Evolutionary conservation across 92 coral and sea anemone genomes (phyloP).

Genomic region (Phenganax stokvisi): DNA sequence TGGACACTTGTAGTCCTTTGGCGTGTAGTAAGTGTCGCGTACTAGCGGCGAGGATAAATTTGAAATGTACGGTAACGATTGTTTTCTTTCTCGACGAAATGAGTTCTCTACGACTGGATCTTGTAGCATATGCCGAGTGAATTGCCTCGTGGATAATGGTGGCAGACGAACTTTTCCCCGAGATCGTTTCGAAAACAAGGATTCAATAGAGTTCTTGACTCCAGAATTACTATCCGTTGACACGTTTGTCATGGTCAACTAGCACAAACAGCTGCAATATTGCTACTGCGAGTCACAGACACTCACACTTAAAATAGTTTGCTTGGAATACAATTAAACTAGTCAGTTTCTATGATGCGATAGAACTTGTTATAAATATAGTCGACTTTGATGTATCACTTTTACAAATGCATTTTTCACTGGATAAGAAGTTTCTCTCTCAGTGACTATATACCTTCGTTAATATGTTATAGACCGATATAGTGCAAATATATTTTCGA

Average conservation of each 20-base stretch:
- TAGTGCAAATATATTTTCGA: neutral
- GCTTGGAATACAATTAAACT: neutral
- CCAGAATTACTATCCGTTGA: slow-evolving; percentile 10
- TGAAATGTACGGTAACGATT: neutral
- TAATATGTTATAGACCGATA: neutral
- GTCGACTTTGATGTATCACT: neutral
- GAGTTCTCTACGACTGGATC: neutral
- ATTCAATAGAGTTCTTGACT: slow-evolving; percentile 5
- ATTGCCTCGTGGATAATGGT: slow-evolving; percentile 4
- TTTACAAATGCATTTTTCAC: neutral
- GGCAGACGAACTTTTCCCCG: slow-evolving; percentile 31
- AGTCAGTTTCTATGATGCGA: neutral
- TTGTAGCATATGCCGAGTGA: slow-evolving; percentile 4
- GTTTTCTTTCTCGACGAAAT: neutral
- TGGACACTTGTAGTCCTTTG: slow-evolving; percentile 21
- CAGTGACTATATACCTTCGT: neutral
- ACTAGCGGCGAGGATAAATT: neutral
- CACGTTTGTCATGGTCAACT: slow-evolving; percentile 1
- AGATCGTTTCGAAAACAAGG: slow-evolving; percentile 13
- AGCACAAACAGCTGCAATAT: neutral
- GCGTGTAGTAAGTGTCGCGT: neutral
- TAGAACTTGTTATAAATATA: neutral
- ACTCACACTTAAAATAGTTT: neutral
- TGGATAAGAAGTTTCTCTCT: neutral
- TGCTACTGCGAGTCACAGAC: neutral